Evolutionary conservation across 2,797 vertebrate genomes (phyloP), one percentile per base, ranked within the genome.

Genomic region (Hypotaenidia philippensis): DNA sequence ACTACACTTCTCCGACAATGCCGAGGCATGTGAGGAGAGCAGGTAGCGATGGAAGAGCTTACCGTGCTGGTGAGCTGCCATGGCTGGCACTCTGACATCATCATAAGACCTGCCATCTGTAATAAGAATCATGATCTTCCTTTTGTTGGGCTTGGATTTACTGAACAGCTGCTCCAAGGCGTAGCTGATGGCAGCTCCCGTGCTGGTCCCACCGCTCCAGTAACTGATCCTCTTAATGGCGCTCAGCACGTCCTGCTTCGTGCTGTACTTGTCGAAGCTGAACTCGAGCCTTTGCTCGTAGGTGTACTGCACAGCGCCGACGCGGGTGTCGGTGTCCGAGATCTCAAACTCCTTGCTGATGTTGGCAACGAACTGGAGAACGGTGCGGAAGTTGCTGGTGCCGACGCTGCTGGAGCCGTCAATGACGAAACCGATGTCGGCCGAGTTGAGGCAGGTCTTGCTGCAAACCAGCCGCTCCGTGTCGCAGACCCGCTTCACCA

Each of bases 131-230:
- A 99, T 99, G 82, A 99, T 98, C 98, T 99, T 99, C 96, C 99
- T 99, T 89, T 99, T 99, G 97, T 99, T 99, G 96, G 99, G 98
- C 95, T 99, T 99, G 97, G 99, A 99, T 91, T 99, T 99, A 98
- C 98, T 99, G 98, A 99, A 99, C 45, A 99, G 99, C 94, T 99
- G 98, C 52, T 99, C 98, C 1, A 98, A 98, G 5, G 99, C 98
- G 0, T 97, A 99, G 86, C 98, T 99, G 98, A 99, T 99, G 94
- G 99, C 99, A 0, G 99, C 99, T 1, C 99, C 99, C 0, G 99
- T 99, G 97, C 99, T 99, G 87, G 99, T 99, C 9, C 99, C 99
- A 0, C 99, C 99, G 1, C 99, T 99, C 99, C 99, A 99, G 96
- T 99, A 99, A 83, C 98, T 98, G 96, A 99, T 98, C 94, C 98